Conservation (phyloP, 2,888 invertebrate genomes). For the Nomada fabriciana region DNA sequence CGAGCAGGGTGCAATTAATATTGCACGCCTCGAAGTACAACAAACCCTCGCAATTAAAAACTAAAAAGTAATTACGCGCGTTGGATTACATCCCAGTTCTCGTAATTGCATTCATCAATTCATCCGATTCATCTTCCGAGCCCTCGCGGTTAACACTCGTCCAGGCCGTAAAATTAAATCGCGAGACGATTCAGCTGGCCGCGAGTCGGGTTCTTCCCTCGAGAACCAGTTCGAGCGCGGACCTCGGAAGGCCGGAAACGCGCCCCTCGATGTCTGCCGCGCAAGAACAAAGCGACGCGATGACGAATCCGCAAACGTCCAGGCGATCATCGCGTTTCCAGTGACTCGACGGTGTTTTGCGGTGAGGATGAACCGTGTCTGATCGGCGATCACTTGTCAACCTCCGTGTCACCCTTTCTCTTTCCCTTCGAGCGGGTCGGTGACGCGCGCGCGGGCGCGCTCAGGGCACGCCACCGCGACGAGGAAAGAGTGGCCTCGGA, state of each 20-base stretch:
- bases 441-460: conserved; percentile 30
- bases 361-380: conserved; percentile 48
- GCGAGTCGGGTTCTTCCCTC: not conserved
- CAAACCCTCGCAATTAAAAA: no score
- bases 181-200: not conserved
- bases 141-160: not conserved
- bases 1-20: no score
- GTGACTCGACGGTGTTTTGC: conserved; percentile 50
- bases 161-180: not conserved
- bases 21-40: no score
- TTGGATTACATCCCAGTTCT: no score
- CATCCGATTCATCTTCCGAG: no score
- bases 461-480: conserved; percentile 36
- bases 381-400: conserved; percentile 62
- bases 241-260: conserved; percentile 7
- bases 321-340: conserved; percentile 51
- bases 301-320: conserved; percentile 50
- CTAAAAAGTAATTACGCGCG: no score
- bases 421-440: conserved; percentile 7
- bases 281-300: conserved; percentile 34
- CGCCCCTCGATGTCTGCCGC: not conserved
- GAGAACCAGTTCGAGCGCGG: not conserved
- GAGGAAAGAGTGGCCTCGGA: conserved; percentile 59
- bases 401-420: conserved; percentile 4
- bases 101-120: no score